Conservation (phyloP, 2,113 vertebrate species). For the zebrafish (Danio rerio) region GRCz12tu NC_133192.1:6430501-6431000, state of each 20-base stretch:
- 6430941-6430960: not conserved
- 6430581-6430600: too few relatives aligned
- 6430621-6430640: too few relatives aligned
- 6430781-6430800: conserved; percentile 19
- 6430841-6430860: conserved; percentile 49
- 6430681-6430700: conserved; percentile 6
- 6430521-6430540: too few relatives aligned
- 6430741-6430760: conserved; percentile 22
- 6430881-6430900: conserved; percentile 54
- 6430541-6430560: too few relatives aligned
- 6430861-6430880: conserved; percentile 53
- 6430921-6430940: conserved; percentile 3
- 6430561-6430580: too few relatives aligned
- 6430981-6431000: too few relatives aligned
- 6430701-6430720: not conserved
- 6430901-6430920: not conserved
- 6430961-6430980: not conserved
- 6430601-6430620: too few relatives aligned
- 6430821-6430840: conserved; percentile 34
- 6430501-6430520: too few relatives aligned
- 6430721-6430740: not conserved
- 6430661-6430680: not conserved
- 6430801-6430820: conserved; percentile 1
- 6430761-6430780: conserved; percentile 16
- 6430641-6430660: too few relatives aligned